Percentiles rank a stretch among this genome's conserved stretches.
Conservation (phyloP, 2,113 vertebrate genomes). For the Chrysemys picta region DNA sequence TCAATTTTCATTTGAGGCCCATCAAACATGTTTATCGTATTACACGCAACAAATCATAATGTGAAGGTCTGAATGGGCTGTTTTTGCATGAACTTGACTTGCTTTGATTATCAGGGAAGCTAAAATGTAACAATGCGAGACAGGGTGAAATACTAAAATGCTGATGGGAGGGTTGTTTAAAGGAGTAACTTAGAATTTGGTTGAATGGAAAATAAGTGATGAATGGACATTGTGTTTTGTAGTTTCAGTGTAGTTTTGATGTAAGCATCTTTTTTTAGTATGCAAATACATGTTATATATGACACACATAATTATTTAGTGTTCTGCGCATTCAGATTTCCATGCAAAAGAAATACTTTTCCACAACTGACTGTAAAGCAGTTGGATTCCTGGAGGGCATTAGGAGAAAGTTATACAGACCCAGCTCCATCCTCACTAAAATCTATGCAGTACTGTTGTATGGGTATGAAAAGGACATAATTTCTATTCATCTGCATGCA, state of each 20-base stretch:
- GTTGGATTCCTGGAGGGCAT: no score
- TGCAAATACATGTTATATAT: no score
- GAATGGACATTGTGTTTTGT: no score
- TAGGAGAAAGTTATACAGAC: no score
- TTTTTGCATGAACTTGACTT: neutral
- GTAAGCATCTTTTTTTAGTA: no score
- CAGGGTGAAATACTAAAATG: neutral
- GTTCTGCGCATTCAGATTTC: neutral
- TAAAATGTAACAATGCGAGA: fast-evolving
- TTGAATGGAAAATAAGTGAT: neutral
- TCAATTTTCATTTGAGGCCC: no score
- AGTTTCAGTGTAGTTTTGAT: no score
- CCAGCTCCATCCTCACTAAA: neutral
- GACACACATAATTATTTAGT: no score
- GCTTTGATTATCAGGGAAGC: neutral
- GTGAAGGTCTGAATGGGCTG: no score
- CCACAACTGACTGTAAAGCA: neutral
- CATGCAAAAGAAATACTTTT: neutral
- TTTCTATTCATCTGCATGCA: neutral
- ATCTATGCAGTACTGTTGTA: neutral
- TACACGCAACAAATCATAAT: neutral
- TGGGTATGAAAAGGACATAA: neutral
- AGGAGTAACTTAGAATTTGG: neutral
- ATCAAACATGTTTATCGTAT: neutral
- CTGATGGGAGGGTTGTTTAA: neutral